Conservation (phyloP, 2,888 invertebrate species). For the Atherix ibis region DNA sequence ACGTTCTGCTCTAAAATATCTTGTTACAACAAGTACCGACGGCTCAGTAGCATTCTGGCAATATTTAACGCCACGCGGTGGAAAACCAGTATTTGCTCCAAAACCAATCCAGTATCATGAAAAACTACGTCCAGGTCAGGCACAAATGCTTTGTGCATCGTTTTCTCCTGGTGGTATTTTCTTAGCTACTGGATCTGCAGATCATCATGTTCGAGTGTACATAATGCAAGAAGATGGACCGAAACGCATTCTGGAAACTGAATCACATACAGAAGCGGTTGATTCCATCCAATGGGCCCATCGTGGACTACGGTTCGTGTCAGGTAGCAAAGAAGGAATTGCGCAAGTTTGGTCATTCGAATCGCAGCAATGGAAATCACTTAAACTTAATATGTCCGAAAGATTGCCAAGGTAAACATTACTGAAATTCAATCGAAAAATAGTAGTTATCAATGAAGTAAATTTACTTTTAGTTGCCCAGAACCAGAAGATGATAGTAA, state of each 20-base stretch:
- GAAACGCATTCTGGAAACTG: slow-evolving; percentile 42
- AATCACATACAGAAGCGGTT: slow-evolving; percentile 58
- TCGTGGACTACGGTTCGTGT: slow-evolving; percentile 70
- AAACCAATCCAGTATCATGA: slow-evolving; percentile 87
- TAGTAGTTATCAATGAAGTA: too few species aligned
- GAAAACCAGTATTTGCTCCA: slow-evolving; percentile 48
- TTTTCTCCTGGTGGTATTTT: slow-evolving; percentile 80
- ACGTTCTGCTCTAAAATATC: slow-evolving; percentile 60
- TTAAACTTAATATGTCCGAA: slow-evolving; percentile 53
- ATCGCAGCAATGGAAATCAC: slow-evolving; percentile 75
- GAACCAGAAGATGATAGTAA: slow-evolving; percentile 38
- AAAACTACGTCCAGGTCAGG: slow-evolving; percentile 79
- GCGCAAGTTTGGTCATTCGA: slow-evolving; percentile 88
- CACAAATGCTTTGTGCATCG: slow-evolving; percentile 88
- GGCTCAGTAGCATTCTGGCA: slow-evolving; percentile 96
- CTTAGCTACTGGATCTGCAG: slow-evolving; percentile 86
- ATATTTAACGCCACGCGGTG: slow-evolving; percentile 42
- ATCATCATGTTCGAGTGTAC: slow-evolving; percentile 88
- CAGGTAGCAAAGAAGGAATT: slow-evolving; percentile 90
- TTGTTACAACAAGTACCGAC: slow-evolving; percentile 90
- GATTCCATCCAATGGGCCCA: slow-evolving; percentile 95
- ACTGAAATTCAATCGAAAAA: too few species aligned
- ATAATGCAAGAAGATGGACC: slow-evolving; percentile 66
- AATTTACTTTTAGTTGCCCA: slow-evolving; percentile 27
- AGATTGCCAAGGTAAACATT: slow-evolving; percentile 39